Base-by-base conservation (phyloP, 2,797 vertebrate genomes). In the Peromyscus aztecus region DNA sequence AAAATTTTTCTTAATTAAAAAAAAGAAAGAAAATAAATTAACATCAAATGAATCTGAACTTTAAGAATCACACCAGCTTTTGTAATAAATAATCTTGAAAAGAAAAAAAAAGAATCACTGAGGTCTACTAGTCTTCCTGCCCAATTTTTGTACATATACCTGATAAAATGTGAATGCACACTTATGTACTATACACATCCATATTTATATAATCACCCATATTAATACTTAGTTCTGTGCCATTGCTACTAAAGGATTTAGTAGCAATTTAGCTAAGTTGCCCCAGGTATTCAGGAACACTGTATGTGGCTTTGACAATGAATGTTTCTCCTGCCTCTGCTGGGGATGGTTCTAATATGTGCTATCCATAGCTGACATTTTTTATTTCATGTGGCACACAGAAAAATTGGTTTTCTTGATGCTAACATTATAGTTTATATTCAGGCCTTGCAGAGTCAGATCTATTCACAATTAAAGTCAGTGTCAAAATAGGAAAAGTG, bases 401-500 rank as follows among this genome's bases (percentile, higher is more conserved):
- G 77, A 95, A 52, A 6, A 0, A 0, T 94, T 85, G 76, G 83
- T 94, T 97, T 34, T 96, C 65, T 89, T 94, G 96, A 95, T 94
- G 80, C 89, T 94, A 84, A 95, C 89, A 87, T 94, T 94, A 81
- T 95, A 96, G 94, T 91, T 98, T 61, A 90, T 69, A 86, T 77
- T 89, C 90, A 89, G 46, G 23, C 63, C 34, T 94, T 81, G 55
- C 63, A 88, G 71, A 97, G 59, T 78, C 93, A 80, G 92, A 75
- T 97, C 43, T 94, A 93, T 93, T 96, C 89, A 95, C 78, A 96
- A 96, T 95, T 96, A 97, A 97, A 96, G 91, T 95, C 80, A 94
- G 49, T 83, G 87, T 98, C 94, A 97, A 98, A 97, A 95, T 91
- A 95, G 73, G 73, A 88, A 97, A 97, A 95, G 77, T 94, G 49